A percentile compares a stretch with the other conserved stretches of the same genome.
phyloP scores from a whole-genome alignment of 2,113 vertebrate species.

The Noturus placidus region DNA sequence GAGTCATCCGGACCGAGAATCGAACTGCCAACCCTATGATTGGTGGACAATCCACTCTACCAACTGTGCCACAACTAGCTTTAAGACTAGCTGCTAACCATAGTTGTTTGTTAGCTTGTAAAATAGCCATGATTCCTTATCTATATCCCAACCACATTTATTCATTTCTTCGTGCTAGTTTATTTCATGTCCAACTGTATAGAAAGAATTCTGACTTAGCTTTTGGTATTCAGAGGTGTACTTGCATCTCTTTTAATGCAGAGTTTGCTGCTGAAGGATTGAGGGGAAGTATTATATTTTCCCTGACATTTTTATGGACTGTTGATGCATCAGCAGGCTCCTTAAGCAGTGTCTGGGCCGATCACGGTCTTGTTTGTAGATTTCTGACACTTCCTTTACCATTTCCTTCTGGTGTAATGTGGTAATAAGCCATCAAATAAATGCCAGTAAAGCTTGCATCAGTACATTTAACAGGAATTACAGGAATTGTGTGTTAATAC shows the following conservation, averaged over 20 bases:
- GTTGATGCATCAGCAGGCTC: constrained; percentile 29
- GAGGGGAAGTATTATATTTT: constrained; percentile 25
- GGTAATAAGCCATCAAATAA: constrained; percentile 9
- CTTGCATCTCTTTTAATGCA: constrained; percentile 13
- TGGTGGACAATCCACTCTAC: too few relatives aligned
- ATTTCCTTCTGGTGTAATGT: neutral
- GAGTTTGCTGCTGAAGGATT: constrained; percentile 29
- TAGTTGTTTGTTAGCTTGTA: neutral
- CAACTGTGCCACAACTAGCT: too few relatives aligned
- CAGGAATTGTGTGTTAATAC: neutral
- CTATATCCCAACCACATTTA: neutral
- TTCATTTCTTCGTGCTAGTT: neutral
- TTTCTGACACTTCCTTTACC: constrained; percentile 7
- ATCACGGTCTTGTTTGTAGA: neutral
- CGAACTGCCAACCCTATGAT: too few relatives aligned
- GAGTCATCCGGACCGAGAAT: too few relatives aligned
- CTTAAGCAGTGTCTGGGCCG: constrained; percentile 24
- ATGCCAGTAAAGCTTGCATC: constrained; percentile 3
- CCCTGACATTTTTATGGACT: constrained; percentile 40
- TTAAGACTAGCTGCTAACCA: neutral
- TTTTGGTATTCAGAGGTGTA: constrained; percentile 22
- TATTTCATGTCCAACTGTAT: neutral
- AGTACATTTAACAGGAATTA: neutral
- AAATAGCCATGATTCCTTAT: neutral
- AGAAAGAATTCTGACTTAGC: neutral